These are phyloP conservation scores for Ormyrus nitidulus DNA, from an alignment of 2,888 invertebrate species.

Conservation along the genomic window DNA sequence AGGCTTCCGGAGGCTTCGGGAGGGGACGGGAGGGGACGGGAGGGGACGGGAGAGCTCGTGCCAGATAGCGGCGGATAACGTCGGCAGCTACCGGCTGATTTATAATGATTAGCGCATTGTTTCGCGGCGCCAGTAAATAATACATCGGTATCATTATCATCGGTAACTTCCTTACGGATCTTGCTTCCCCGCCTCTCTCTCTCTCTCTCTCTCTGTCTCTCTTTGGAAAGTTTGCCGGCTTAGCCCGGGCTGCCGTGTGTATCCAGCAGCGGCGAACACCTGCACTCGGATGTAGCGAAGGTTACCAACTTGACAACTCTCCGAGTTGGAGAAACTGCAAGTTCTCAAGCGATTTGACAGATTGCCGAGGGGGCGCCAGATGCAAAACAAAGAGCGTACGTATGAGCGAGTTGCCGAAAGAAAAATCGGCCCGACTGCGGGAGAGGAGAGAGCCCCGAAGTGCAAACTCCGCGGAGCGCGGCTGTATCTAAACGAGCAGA, in stretches of 20 bases:
- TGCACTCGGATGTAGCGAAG: not conserved
- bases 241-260: constrained; percentile 1
- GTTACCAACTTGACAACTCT: constrained; percentile 34
- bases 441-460: not conserved
- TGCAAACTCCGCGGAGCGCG: constrained; percentile 14
- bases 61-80: constrained; percentile 57
- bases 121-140: constrained; percentile 67
- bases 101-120: constrained; percentile 70
- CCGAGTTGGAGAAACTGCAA: constrained; percentile 59
- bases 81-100: constrained; percentile 64
- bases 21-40: not conserved
- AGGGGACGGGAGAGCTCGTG: not conserved
- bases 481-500: constrained; percentile 51
- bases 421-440: constrained; percentile 12
- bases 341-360: constrained; percentile 59
- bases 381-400: constrained; percentile 33
- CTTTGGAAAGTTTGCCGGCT: constrained; percentile 17
- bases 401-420: constrained; percentile 14
- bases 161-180: constrained; percentile 37
- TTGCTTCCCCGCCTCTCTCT: not conserved
- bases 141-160: constrained; percentile 68
- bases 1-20: constrained; percentile 59
- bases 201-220: not conserved
- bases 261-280: not conserved
- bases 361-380: constrained; percentile 54